Percentiles rank a stretch among this genome's conserved stretches.
Evolutionary conservation across 2,888 invertebrate genomes (phyloP).

Genomic region (Sminthurides aquaticus): DNA sequence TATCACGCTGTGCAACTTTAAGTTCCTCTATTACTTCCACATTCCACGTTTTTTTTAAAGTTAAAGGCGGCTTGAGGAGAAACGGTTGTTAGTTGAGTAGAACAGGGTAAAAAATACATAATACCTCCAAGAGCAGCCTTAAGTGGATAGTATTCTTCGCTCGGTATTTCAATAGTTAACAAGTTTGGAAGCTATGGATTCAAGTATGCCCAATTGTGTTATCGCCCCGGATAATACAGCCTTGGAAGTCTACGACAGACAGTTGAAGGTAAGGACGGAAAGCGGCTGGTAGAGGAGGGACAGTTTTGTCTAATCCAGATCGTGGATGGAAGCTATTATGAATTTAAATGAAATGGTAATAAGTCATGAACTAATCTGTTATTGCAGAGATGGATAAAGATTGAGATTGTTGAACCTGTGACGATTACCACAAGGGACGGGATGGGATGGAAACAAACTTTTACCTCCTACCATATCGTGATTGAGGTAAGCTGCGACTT

Average conservation of each 20-base stretch:
- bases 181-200: neutral
- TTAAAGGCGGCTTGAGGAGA: too few relatives aligned
- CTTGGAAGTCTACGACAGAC: neutral
- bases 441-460: slow-evolving; percentile 24
- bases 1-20: neutral
- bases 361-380: neutral
- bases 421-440: slow-evolving; percentile 39
- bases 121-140: too few relatives aligned
- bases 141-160: too few relatives aligned
- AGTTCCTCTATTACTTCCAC: too few relatives aligned
- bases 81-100: too few relatives aligned
- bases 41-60: too few relatives aligned
- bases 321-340: too few relatives aligned
- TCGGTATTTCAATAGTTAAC: neutral
- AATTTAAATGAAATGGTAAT: neutral
- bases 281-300: too few relatives aligned
- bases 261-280: slow-evolving; percentile 2
- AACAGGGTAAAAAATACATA: too few relatives aligned
- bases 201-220: neutral
- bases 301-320: too few relatives aligned
- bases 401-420: slow-evolving; percentile 42
- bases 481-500: slow-evolving; percentile 40
- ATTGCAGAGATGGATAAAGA: slow-evolving; percentile 33
- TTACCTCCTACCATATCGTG: slow-evolving; percentile 39
- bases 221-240: neutral